Conservation (phyloP, 2,888 invertebrate genomes). For the Drosophila meridiana region DNA sequence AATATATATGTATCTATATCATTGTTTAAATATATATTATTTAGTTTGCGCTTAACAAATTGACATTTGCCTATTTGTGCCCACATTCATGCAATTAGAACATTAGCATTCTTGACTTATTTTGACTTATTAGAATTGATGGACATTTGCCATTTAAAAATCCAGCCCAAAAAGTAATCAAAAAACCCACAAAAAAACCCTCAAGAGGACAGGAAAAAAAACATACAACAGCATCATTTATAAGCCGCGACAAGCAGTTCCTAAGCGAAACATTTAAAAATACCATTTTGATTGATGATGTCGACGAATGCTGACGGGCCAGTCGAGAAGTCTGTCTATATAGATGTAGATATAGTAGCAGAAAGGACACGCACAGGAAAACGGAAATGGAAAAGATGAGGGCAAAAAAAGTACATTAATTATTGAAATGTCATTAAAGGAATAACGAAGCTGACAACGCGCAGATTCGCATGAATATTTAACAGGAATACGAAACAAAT, state of each 20-base stretch:
- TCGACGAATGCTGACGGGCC: constrained; percentile 24
- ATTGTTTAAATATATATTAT: background rate
- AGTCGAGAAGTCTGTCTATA: constrained; percentile 66
- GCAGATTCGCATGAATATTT: constrained; percentile 80
- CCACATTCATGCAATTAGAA: constrained; percentile 43
- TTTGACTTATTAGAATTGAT: constrained; percentile 66
- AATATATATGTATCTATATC: background rate
- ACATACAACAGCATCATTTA: constrained; percentile 66
- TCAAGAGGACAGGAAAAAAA: constrained; percentile 1
- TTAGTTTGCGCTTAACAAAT: background rate
- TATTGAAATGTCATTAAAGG: constrained; percentile 83
- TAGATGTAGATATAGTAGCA: background rate
- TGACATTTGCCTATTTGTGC: constrained; percentile 1
- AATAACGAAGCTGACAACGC: constrained; percentile 62
- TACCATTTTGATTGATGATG: constrained; percentile 73
- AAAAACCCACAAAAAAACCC: constrained; percentile 32
- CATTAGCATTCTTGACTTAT: constrained; percentile 58
- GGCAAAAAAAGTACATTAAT: constrained; percentile 77
- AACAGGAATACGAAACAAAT: constrained; percentile 46
- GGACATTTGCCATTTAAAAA: constrained; percentile 49
- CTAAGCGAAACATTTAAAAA: constrained; percentile 71
- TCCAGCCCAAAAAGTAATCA: constrained; percentile 45
- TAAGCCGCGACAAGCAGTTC: constrained; percentile 71
- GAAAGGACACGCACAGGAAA: constrained; percentile 73
- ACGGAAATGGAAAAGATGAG: constrained; percentile 61